Evolutionary conservation across 2,797 vertebrate genomes (phyloP).

Genomic region (Hydrophis major): DNA sequence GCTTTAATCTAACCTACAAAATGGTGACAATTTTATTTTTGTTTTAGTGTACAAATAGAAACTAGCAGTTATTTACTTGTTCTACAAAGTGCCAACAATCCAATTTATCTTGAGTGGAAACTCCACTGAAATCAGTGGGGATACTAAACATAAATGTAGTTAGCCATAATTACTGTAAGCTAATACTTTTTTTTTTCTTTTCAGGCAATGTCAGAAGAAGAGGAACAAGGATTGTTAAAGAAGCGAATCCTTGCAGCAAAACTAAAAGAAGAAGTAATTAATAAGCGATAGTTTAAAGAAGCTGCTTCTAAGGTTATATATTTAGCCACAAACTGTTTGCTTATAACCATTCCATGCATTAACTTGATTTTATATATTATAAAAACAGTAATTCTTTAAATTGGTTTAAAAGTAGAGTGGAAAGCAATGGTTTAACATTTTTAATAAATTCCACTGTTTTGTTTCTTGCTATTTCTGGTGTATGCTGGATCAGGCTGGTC

Average conservation of each 20-base stretch:
- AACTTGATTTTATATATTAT: slow-evolving; percentile 38
- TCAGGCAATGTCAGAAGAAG: slow-evolving; percentile 87
- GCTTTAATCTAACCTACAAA: background rate
- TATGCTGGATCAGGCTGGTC: background rate
- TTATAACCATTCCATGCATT: slow-evolving; percentile 39
- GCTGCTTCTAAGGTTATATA: slow-evolving; percentile 46
- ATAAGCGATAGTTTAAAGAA: slow-evolving; percentile 76
- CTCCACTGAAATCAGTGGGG: background rate
- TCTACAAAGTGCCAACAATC: background rate
- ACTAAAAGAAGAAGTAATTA: slow-evolving; percentile 97
- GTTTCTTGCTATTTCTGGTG: background rate
- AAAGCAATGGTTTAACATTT: background rate
- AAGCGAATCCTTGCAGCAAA: slow-evolving; percentile 94
- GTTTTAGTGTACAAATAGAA: background rate
- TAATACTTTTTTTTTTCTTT: slow-evolving; percentile 24
- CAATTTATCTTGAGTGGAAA: background rate
- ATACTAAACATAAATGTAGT: background rate
- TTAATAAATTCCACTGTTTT: background rate
- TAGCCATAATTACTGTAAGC: accelerated
- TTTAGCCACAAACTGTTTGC: slow-evolving; percentile 45
- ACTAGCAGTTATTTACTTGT: background rate
- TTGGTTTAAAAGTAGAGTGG: background rate
- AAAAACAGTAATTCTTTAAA: background rate
- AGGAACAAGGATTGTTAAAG: slow-evolving; percentile 87
- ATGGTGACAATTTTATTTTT: background rate